Evolutionary conservation across 2,797 vertebrate species (phyloP).

Genomic region (Malacoraja senta): DNA sequence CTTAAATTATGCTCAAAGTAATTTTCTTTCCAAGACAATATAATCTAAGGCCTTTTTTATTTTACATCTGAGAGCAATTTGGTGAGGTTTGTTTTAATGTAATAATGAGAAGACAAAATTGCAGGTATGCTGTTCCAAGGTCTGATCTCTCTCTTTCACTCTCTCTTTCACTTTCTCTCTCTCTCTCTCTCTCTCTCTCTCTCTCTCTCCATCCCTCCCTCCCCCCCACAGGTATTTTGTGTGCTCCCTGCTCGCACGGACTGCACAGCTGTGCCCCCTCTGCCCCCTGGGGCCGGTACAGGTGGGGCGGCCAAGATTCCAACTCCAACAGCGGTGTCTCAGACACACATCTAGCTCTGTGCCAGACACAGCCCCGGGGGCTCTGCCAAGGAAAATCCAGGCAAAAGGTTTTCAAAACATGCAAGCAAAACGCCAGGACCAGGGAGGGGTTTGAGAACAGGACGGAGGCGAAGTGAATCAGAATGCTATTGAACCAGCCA

Average conservation of each 20-base stretch:
- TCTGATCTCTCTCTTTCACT: not conserved
- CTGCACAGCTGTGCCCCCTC: not conserved
- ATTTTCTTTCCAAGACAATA: not conserved
- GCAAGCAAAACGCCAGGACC: not conserved
- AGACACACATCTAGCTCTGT: constrained; percentile 22
- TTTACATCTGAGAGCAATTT: not conserved
- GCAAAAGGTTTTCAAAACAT: constrained; percentile 34
- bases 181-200: no score
- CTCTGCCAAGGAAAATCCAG: constrained; percentile 29
- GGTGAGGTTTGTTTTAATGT: not conserved
- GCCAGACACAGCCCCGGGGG: not conserved
- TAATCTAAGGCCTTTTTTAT: not conserved
- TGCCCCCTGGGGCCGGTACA: not conserved
- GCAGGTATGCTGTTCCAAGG: not conserved
- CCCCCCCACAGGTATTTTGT: not conserved
- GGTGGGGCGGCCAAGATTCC: not conserved
- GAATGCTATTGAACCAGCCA: not conserved
- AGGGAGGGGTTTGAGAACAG: not conserved
- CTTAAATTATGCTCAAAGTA: not conserved
- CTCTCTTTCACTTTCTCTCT: no score
- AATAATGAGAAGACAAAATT: not conserved
- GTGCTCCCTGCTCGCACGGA: not conserved
- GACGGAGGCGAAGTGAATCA: not conserved
- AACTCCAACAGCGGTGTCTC: constrained; percentile 23
- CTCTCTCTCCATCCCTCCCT: no score